phyloP scores from a whole-genome alignment of 2,113 vertebrate genomes.

The Zingel zingel region DNA sequence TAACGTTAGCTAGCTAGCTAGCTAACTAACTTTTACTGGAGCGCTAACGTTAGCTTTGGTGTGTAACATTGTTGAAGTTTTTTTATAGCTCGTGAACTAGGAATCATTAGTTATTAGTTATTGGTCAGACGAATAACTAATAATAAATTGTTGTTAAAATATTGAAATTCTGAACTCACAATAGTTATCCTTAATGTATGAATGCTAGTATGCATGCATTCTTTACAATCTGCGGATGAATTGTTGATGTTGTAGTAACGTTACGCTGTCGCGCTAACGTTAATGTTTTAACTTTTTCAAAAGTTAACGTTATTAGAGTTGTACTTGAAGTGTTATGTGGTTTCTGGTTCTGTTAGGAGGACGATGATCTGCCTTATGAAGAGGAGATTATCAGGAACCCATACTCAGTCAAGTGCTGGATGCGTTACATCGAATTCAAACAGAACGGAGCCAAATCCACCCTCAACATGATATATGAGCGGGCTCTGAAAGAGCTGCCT shows the following conservation, averaged over 20 bases:
- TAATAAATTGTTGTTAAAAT: not conserved
- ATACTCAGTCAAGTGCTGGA: conserved; percentile 94
- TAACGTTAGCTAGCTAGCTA: not conserved
- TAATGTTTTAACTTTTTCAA: not conserved
- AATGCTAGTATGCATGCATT: not conserved
- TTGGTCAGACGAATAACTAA: not conserved
- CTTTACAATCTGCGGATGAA: too few relatives aligned
- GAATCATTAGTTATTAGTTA: not conserved
- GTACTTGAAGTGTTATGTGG: not conserved
- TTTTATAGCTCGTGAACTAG: not conserved
- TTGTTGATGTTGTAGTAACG: not conserved
- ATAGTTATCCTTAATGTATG: rapidly evolving
- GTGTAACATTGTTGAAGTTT: not conserved
- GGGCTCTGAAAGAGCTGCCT: conserved; percentile 91
- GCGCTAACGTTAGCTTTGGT: too few relatives aligned
- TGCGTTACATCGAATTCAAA: conserved; percentile 93
- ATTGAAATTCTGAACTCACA: rapidly evolving
- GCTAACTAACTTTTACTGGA: not conserved
- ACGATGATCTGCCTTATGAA: conserved; percentile 94
- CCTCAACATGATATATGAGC: conserved; percentile 92
- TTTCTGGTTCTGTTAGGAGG: conserved; percentile 82
- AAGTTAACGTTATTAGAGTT: not conserved
- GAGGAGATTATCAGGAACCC: conserved; percentile 95
- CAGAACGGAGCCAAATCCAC: conserved; percentile 85
- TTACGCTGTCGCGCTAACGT: not conserved